Base-by-base conservation (phyloP, 2,113 vertebrate genomes). In the Halcyon senegalensis region DNA sequence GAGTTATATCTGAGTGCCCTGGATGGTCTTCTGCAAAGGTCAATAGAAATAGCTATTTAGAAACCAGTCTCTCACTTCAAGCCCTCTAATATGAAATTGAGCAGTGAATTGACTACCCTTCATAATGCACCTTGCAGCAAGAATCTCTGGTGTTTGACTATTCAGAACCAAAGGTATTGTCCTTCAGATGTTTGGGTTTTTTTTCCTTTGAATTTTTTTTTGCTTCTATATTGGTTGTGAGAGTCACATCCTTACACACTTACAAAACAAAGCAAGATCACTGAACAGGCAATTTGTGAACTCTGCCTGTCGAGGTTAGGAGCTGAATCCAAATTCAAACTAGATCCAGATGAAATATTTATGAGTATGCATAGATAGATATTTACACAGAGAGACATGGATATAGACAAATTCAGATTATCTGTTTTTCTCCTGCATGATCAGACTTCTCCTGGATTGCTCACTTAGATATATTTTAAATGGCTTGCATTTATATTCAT, bases 271-370 rank as follows among this genome's bases (percentile, higher is more conserved):
- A 96, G 75, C 88, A 95, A 89, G 93, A 92, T 95, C 92, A 96
- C 50, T 85, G 46, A 96, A 89, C 76, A 96, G 93, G 90, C 84
- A 96, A 96, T 97, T 92, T 95, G 67, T 97, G 93, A 96, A 93
- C 89, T 95, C 83, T 97, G 94, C 89, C 94, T 83, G 75, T 87
- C 41, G 85, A 95, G 74, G 91, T 94, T 94, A 95, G 89, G 72
- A 87, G 79, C 79, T 89, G 96, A 97, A 96, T 97, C 92, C 91
- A 96, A 96, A 96, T 97, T 95, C 80, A 76, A 80, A 95, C 91
- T 91, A 85, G 86, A 97, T 74, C 64, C 83, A 89, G 89, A 97
- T 96, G 91, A 97, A 97, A 96, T 97, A 97, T 98, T 97, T 97
- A 96, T 97, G 95, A 97, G 56, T 84, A 92, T 86, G 83, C 95